Evolutionary conservation across 1,140 invertebrate species (phyloP).

Genomic region (Brachionus koreanus): DNA sequence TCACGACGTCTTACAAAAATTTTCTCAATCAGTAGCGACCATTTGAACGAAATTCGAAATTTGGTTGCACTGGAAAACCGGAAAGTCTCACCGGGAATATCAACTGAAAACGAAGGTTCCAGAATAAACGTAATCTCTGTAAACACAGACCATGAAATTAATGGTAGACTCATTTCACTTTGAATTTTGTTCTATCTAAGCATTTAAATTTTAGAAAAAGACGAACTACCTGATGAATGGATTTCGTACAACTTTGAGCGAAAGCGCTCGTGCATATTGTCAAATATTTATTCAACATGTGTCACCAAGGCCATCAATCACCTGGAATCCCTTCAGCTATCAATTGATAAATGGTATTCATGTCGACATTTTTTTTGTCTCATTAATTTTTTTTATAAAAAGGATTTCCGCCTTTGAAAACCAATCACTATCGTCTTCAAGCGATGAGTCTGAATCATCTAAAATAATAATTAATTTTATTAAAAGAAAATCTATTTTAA

Average conservation of each 20-base stretch:
- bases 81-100: background rate
- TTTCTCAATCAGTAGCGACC: background rate
- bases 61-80: background rate
- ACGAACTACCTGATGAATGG: background rate
- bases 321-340: background rate
- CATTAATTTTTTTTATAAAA: background rate
- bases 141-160: background rate
- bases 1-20: background rate
- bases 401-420: background rate
- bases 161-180: background rate
- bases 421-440: background rate
- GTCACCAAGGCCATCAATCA: constrained; percentile 36
- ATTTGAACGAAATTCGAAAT: background rate
- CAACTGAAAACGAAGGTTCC: background rate
- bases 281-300: constrained; percentile 21
- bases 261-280: background rate
- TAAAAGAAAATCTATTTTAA: constrained; percentile 1
- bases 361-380: background rate
- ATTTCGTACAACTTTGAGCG: background rate
- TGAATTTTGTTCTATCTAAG: background rate
- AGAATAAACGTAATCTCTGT: constrained; percentile 1
- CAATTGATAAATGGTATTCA: background rate
- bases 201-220: background rate
- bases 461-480: constrained; percentile 7
- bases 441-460: background rate